Evolutionary conservation across 2,888 invertebrate genomes (phyloP), one percentile per base, ranked within the genome.

Genomic region (Campoletis raptor): DNA sequence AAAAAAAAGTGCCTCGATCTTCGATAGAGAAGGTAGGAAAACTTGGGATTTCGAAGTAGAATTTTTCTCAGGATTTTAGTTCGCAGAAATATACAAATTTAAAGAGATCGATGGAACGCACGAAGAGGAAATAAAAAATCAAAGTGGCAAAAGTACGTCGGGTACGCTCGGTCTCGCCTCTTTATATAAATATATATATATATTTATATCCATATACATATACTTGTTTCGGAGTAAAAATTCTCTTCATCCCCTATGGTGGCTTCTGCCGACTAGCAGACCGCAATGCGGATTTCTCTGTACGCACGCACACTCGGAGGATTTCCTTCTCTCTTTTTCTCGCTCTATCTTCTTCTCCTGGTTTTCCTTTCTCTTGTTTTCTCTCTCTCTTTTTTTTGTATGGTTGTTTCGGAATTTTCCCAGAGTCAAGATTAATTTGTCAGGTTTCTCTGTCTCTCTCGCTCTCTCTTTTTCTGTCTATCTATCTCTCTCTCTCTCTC

Each of bases 241-340:
- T 82, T 74, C 74, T 69, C 67, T 81, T 61, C 78, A 81, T 64
- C 66, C 73, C 81, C 81, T 81, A 66, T 45, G 82, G 69, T 74
- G 73, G 83, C 88, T 89, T 82, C 69, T 61, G 78, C 57, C 89
- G 88, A 42, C 86, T 86, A 88, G 64, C 77, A 77, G 89, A 91
- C 92, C 91, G 90, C 92, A 91, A 90, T 91, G 91, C 92, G 91
- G 90, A 90, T 91, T 90, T 90, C 89, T 83, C 86, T 52, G 72
- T 87, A 86, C 88, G 85, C 86, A 86, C 79, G 78, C 86, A 73
- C 81, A 84, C 87, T 87, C 87, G 84, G 83, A 82, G 78, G 84
- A 86, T 89, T 72, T 85, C 52, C 57, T 85, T 73, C 74, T 67
- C 30, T 15, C 37, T 76, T 42, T 21, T 21, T 40, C 77, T 61